Evolutionary conservation across 1,140 invertebrate genomes (phyloP), one percentile per base, ranked within the genome.

Genomic region (Drosophila simulans): DNA sequence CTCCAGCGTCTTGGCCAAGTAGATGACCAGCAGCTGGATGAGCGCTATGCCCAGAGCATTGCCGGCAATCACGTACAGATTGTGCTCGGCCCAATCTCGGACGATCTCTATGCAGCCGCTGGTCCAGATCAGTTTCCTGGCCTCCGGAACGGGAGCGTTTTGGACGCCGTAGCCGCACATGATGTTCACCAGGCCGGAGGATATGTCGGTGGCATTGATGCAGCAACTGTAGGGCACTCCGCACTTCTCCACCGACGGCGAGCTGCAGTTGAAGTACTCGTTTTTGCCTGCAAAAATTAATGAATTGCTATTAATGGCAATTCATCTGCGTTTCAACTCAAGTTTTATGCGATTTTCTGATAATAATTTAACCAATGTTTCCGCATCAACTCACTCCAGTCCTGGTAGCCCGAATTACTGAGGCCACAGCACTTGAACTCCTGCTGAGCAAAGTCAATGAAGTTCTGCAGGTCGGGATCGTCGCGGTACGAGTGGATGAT

Each of bases 141-240:
- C 96, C 92, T 97, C 96, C 0, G 96, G 96, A 90, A 97, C 96
- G 0, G 96, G 95, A 69, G 95, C 93, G 71, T 95, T 95, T 92
- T 97, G 97, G 10, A 96, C 96, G 5, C 95, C 95, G 92, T 97
- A 97, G 0, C 97, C 97, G 90, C 97, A 98, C 97, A 98, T 98
- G 72, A 97, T 97, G 90, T 98, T 98, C 11, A 97, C 95, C 42
- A 98, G 93, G 13, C 96, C 96, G 75, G 96, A 97, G 63, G 96
- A 96, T 78, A 97, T 97, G 88, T 97, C 96, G 12, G 96, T 97
- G 31, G 96, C 95, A 93, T 98, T 97, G 55, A 97, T 97, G 92
- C 98, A 98, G 93, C 98, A 98, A 4, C 97, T 98, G 92, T 96
- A 98, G 59, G 98, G 98, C 11, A 98, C 98, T 3, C 97, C 97